Evolutionary conservation across 1,140 invertebrate species (phyloP).

Genomic region (Schlechtendalia chinensis): DNA sequence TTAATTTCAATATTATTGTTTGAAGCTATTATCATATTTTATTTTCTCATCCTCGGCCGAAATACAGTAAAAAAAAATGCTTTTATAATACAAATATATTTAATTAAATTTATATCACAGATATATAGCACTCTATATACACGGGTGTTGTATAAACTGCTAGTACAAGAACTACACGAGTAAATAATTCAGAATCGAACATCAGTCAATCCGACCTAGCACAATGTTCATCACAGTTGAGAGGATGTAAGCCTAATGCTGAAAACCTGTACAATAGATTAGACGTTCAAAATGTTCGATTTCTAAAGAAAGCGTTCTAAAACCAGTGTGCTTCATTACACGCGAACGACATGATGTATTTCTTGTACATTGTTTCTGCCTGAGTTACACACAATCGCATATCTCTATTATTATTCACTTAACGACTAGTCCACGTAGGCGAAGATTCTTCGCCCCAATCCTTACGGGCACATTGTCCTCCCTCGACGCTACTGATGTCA

Average conservation of each 20-base stretch:
- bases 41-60: no score
- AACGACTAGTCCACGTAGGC: neutral
- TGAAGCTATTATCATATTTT: no score
- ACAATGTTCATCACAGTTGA: neutral
- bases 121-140: no score
- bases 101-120: no score
- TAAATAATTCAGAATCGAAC: no score
- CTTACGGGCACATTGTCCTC: neutral
- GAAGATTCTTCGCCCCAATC: neutral
- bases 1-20: no score
- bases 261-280: neutral
- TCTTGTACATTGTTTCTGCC: neutral
- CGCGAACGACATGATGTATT: neutral
- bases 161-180: no score
- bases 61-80: no score
- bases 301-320: neutral
- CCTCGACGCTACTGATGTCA: neutral
- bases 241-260: neutral
- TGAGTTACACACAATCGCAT: neutral
- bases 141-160: no score
- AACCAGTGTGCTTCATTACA: slow-evolving; percentile 3
- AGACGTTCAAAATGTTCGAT: neutral
- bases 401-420: slow-evolving; percentile 28
- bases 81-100: no score
- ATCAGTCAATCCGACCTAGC: no score